phyloP scores from a whole-genome alignment of 2,888 invertebrate genomes.

The Mycalesis mineus region DNA sequence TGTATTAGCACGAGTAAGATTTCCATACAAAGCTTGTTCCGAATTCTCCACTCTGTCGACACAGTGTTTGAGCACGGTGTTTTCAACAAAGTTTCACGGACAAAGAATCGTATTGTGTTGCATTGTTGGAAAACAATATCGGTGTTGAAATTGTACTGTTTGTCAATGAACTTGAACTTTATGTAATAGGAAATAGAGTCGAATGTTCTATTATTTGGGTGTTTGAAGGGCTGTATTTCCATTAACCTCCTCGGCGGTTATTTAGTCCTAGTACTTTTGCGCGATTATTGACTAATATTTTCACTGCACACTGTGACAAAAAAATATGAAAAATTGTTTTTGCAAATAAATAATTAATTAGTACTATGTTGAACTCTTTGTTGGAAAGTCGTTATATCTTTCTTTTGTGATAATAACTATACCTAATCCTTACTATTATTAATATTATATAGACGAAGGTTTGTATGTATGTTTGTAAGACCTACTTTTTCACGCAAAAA shows the following conservation, averaged over 20 bases:
- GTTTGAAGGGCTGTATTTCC: conserved; percentile 21
- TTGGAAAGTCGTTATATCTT: too few species aligned
- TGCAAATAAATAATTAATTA: too few species aligned
- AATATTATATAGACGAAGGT: too few species aligned
- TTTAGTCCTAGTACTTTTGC: conserved; percentile 38
- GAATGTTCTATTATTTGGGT: neutral
- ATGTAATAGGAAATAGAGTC: conserved; percentile 17
- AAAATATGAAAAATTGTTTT: too few species aligned
- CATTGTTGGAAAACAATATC: conserved; percentile 27
- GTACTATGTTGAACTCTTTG: too few species aligned
- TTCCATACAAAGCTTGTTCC: conserved; percentile 33
- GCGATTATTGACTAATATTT: conserved; percentile 28
- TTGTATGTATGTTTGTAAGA: too few species aligned
- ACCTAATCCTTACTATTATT: too few species aligned
- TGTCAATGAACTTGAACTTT: conserved; percentile 34
- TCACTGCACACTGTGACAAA: too few species aligned
- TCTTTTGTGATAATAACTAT: too few species aligned
- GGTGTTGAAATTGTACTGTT: neutral
- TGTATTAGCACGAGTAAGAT: conserved; percentile 30
- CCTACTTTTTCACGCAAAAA: too few species aligned
- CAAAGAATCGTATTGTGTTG: conserved; percentile 23
- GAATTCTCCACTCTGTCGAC: conserved; percentile 24
- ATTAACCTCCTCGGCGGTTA: conserved; percentile 28
- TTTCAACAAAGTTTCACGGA: conserved; percentile 18
- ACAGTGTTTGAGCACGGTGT: conserved; percentile 25